Conservation (phyloP, 2,888 invertebrate species). For the Spodoptera littoralis region DNA sequence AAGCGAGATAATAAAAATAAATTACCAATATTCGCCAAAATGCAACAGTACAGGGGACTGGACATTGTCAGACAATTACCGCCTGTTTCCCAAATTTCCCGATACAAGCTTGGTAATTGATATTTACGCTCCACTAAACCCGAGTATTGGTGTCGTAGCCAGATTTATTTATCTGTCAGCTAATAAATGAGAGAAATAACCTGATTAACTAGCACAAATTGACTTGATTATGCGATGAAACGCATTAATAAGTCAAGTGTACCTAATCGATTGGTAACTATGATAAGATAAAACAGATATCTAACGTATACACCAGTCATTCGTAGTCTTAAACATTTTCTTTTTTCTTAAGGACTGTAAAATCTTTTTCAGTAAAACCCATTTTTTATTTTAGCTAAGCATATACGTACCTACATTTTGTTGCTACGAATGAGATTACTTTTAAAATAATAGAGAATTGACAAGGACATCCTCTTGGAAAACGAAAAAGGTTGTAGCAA, state of each 20-base stretch:
- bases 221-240: constrained; percentile 31
- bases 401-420: too few relatives aligned
- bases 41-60: constrained; percentile 63
- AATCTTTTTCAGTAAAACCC: neutral
- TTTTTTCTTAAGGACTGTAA: too few relatives aligned
- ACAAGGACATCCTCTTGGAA: too few relatives aligned
- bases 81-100: constrained; percentile 75
- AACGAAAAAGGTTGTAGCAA: too few relatives aligned
- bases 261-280: constrained; percentile 7
- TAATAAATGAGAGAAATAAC: constrained; percentile 60
- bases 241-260: constrained; percentile 12
- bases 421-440: too few relatives aligned
- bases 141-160: constrained; percentile 64
- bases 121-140: constrained; percentile 84
- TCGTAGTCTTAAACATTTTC: too few relatives aligned
- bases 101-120: constrained; percentile 81
- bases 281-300: neutral
- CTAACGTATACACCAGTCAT: too few relatives aligned
- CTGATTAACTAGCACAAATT: constrained; percentile 45
- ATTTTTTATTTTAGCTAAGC: too few relatives aligned
- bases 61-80: constrained; percentile 72
- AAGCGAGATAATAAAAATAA: constrained; percentile 81
- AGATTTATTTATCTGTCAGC: constrained; percentile 72
- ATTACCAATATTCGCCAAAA: constrained; percentile 81
- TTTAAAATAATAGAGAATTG: too few relatives aligned